A percentile compares a stretch with the other conserved stretches of the same genome.
These are phyloP conservation scores for Chrysochloris asiatica DNA, from an alignment of 2,113 vertebrate species.

Conservation along the genomic window DNA sequence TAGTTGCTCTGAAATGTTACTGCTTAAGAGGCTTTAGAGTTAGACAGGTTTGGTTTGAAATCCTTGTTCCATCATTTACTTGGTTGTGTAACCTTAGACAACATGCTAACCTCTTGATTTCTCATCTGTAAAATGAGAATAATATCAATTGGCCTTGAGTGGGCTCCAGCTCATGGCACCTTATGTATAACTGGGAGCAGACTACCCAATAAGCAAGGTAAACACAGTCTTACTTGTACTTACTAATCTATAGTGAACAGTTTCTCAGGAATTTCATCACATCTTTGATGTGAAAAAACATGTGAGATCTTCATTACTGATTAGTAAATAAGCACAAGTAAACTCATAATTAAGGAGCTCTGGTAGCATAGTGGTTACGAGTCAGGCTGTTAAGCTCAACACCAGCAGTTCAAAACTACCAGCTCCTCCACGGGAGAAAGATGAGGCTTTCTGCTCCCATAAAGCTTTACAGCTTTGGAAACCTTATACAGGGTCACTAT, in stretches of 20 bases:
- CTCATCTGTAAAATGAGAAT: background rate
- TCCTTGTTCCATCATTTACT: background rate
- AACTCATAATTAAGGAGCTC: too few species aligned
- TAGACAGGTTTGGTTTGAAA: background rate
- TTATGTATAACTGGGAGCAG: background rate
- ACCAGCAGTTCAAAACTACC: too few species aligned
- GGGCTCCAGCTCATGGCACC: background rate
- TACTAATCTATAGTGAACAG: background rate
- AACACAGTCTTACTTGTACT: background rate
- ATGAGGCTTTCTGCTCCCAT: too few species aligned
- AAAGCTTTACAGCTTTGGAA: too few species aligned
- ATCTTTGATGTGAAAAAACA: background rate
- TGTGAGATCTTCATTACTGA: too few species aligned
- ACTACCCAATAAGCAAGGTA: too few species aligned
- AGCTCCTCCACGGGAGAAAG: too few species aligned
- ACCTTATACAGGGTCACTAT: too few species aligned
- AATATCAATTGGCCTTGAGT: background rate
- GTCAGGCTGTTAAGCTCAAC: too few species aligned
- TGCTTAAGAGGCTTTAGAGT: background rate
- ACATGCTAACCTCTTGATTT: background rate
- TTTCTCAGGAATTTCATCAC: too few species aligned
- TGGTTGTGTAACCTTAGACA: constrained; percentile 10
- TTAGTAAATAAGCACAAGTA: background rate
- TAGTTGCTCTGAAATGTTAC: constrained; percentile 10
- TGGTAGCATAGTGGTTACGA: too few species aligned